phyloP scores from a whole-genome alignment of 2,113 vertebrate species.

The Tachuris rubrigastra region DNA sequence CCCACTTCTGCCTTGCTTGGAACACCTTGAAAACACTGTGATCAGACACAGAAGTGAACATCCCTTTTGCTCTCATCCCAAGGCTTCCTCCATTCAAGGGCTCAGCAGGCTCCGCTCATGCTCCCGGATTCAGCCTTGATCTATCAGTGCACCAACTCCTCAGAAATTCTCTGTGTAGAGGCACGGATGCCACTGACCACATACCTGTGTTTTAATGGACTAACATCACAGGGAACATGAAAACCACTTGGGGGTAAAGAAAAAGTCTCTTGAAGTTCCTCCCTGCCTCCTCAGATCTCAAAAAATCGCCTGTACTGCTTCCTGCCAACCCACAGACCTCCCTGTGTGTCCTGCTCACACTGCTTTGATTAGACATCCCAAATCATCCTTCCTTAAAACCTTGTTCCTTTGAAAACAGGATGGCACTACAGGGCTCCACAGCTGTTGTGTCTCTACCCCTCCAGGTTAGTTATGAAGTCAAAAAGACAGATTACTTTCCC shows the following conservation, averaged over 20 bases:
- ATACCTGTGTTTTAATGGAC: background rate
- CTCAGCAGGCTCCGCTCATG: background rate
- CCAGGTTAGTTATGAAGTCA: background rate
- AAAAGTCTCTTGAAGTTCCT: background rate
- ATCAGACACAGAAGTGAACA: background rate
- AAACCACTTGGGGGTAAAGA: background rate
- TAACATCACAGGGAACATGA: background rate
- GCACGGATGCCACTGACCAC: background rate
- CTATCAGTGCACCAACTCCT: background rate
- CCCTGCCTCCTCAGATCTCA: background rate
- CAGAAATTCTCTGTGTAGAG: background rate
- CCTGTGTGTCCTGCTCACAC: background rate
- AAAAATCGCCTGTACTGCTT: background rate
- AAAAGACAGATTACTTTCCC: background rate
- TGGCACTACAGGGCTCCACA: background rate
- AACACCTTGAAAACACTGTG: background rate
- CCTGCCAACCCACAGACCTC: background rate
- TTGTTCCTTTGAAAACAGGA: background rate
- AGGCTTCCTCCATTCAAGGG: background rate
- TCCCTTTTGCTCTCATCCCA: background rate
- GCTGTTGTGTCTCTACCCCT: background rate
- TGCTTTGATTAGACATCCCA: background rate
- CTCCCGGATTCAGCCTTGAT: background rate
- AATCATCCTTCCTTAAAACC: background rate
- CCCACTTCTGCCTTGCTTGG: background rate